Conservation (phyloP, 1,140 invertebrate species). For the Caerostris extrusa region DNA sequence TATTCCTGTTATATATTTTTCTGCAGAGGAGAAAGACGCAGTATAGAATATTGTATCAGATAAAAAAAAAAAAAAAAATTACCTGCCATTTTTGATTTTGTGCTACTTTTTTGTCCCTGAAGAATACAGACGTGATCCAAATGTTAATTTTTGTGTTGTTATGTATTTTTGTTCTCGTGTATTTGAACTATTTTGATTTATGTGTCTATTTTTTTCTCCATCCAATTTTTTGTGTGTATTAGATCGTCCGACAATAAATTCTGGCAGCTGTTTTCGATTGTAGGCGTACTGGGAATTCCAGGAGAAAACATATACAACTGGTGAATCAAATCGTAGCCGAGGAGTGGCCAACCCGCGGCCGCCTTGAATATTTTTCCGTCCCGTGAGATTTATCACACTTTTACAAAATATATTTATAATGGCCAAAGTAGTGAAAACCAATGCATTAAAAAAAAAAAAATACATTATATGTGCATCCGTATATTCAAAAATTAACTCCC, state of each 20-base stretch:
- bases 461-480: too few species aligned
- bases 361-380: too few species aligned
- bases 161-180: background rate
- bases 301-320: too few species aligned
- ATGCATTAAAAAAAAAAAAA: too few species aligned
- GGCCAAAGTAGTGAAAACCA: too few species aligned
- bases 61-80: background rate
- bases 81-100: background rate
- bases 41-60: background rate
- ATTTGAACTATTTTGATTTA: background rate
- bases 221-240: background rate
- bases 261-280: background rate
- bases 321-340: too few species aligned
- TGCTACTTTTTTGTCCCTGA: background rate
- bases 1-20: background rate
- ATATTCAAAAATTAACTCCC: too few species aligned
- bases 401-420: too few species aligned
- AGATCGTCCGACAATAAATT: background rate
- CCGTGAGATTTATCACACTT: too few species aligned
- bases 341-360: too few species aligned
- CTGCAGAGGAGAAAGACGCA: background rate
- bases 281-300: too few species aligned
- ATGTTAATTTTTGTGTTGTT: slow-evolving; percentile 35
- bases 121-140: slow-evolving; percentile 14
- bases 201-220: background rate